phyloP scores from a whole-genome alignment of 2,888 invertebrate genomes.

The Cotesia congregata region DNA sequence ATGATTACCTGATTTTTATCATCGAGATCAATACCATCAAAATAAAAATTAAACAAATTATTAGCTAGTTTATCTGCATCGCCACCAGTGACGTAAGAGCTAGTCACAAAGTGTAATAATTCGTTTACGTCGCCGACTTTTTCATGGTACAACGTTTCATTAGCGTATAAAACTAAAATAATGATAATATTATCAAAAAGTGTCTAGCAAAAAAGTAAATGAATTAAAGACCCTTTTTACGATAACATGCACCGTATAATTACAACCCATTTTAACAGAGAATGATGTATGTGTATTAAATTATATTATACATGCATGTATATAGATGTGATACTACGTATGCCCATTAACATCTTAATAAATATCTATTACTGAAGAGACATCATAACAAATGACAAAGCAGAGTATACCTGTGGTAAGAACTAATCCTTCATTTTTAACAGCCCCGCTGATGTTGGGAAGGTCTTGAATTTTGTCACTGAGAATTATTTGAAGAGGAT shows the following conservation, averaged over 20 bases:
- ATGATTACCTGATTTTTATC: conserved; percentile 45
- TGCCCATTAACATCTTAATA: not conserved
- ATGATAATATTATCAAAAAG: not conserved
- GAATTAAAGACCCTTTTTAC: not conserved
- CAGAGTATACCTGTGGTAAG: conserved; percentile 45
- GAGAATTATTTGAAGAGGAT: conserved; percentile 43
- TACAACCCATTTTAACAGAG: too few relatives aligned
- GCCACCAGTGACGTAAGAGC: conserved; percentile 16
- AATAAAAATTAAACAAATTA: conserved; percentile 42
- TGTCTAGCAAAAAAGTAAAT: too few relatives aligned
- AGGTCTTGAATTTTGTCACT: conserved; percentile 45
- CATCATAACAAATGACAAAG: not conserved
- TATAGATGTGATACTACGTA: not conserved
- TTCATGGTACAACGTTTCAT: conserved; percentile 38
- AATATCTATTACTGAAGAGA: not conserved
- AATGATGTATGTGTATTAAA: too few relatives aligned
- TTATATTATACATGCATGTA: too few relatives aligned
- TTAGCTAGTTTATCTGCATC: conserved; percentile 23
- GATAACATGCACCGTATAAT: too few relatives aligned
- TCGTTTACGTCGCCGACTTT: conserved; percentile 29
- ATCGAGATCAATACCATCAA: conserved; percentile 29
- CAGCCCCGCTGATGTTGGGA: conserved; percentile 49
- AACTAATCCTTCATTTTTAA: conserved; percentile 50
- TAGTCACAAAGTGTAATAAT: conserved; percentile 29
- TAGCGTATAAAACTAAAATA: conserved; percentile 40